Percentiles rank a stretch among this genome's conserved stretches.
These are phyloP conservation scores for Lepeophtheirus nordmannii DNA, from an alignment of 2,888 invertebrate genomes.

Conservation along the genomic window DNA sequence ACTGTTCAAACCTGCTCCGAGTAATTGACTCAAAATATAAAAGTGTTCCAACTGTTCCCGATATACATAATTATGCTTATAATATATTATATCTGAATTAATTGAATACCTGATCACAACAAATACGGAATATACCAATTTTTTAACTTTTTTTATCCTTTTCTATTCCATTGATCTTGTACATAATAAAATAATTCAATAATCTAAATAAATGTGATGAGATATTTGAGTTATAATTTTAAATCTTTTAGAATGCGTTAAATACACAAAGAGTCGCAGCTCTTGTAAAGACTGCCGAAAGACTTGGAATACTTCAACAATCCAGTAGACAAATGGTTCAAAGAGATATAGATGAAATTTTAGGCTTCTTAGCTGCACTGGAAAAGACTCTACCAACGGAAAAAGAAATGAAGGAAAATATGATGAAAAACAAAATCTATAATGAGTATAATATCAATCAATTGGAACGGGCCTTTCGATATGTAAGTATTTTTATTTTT, in stretches of 20 bases:
- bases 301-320: background rate
- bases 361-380: conserved; percentile 11
- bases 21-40: no score
- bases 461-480: conserved; percentile 7
- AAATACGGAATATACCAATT: no score
- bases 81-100: no score
- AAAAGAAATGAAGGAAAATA: conserved; percentile 17
- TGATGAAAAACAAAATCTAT: conserved; percentile 17
- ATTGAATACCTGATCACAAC: no score
- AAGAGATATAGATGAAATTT: conserved; percentile 11
- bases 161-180: no score
- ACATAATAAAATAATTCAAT: no score
- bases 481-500: background rate
- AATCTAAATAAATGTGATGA: no score
- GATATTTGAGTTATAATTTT: background rate
- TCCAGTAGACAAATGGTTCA: background rate
- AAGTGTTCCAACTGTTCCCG: no score
- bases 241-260: conserved; percentile 16
- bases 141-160: no score
- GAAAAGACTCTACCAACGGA: conserved; percentile 15
- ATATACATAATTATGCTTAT: no score
- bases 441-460: conserved; percentile 13
- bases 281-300: conserved; percentile 10
- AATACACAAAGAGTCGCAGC: conserved; percentile 12
- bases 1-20: no score